Percentiles rank a stretch among this genome's conserved stretches.
Evolutionary conservation across 2,888 invertebrate species (phyloP).

Genomic region (Lithophane ornitopus): DNA sequence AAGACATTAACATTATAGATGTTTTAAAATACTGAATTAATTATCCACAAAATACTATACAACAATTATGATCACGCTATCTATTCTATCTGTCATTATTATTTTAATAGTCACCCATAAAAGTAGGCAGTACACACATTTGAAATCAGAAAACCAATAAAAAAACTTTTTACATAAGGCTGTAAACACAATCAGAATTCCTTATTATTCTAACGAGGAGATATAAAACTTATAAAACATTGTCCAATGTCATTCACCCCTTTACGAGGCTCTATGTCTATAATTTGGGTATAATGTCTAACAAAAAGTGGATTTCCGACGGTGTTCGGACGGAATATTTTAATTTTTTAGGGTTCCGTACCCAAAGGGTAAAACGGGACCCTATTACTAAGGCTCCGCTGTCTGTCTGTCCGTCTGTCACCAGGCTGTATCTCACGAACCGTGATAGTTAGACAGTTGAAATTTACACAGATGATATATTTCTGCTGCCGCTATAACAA

Average conservation of each 20-base stretch:
- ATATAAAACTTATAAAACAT: constrained; percentile 72
- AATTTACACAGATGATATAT: too few relatives aligned
- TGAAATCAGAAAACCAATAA: constrained; percentile 73
- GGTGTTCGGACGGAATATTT: constrained; percentile 67
- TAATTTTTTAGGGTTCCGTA: too few relatives aligned
- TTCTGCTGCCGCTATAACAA: too few relatives aligned
- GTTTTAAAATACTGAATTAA: constrained; percentile 59
- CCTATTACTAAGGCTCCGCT: too few relatives aligned
- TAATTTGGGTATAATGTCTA: constrained; percentile 69
- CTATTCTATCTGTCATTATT: constrained; percentile 73
- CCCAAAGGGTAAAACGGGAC: too few relatives aligned
- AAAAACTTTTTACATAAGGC: constrained; percentile 70
- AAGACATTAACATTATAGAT: constrained; percentile 49
- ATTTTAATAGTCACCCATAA: constrained; percentile 75
- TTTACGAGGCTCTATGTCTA: constrained; percentile 65
- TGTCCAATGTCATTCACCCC: constrained; percentile 78
- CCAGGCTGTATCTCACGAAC: too few relatives aligned
- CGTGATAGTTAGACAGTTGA: too few relatives aligned
- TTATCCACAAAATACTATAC: constrained; percentile 62
- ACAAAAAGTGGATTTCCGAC: constrained; percentile 67
- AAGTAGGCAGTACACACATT: constrained; percentile 64
- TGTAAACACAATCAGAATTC: constrained; percentile 79
- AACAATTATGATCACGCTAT: constrained; percentile 64
- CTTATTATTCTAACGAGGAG: constrained; percentile 73
- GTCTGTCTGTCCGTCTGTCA: too few relatives aligned